Percentiles rank a stretch among this genome's conserved stretches.
phyloP scores from a whole-genome alignment of 2,113 vertebrate species.

The Nibea coibor region DNA sequence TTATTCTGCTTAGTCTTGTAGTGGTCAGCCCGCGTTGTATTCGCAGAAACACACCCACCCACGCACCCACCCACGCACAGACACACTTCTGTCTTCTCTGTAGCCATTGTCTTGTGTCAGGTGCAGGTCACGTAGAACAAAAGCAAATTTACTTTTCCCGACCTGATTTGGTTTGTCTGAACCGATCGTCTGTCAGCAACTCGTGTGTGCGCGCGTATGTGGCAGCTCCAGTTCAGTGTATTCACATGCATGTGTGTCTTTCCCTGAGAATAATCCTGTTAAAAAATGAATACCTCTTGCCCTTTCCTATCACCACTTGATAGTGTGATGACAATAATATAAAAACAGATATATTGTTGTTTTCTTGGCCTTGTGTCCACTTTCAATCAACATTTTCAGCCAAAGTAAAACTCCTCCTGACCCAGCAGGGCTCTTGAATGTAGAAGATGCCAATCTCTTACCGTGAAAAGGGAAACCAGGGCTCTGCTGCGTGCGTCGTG shows the following conservation, averaged over 20 bases:
- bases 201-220: neutral
- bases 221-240: too few relatives aligned
- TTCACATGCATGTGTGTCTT: too few relatives aligned
- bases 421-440: neutral
- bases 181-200: neutral
- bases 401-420: neutral
- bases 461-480: too few relatives aligned
- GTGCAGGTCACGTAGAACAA: conserved; percentile 5
- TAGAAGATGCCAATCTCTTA: neutral
- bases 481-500: neutral
- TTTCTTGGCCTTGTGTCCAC: neutral
- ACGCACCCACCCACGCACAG: neutral
- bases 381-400: neutral
- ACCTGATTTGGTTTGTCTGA: neutral
- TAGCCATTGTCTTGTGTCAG: conserved; percentile 11
- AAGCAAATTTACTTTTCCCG: conserved; percentile 13
- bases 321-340: neutral
- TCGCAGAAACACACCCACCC: neutral
- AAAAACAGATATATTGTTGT: neutral
- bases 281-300: neutral
- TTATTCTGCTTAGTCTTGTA: neutral
- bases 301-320: neutral
- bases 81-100: conserved; percentile 15
- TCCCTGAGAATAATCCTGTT: neutral
- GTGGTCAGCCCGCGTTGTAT: neutral